Conservation (phyloP, 2,797 vertebrate species). For the Cephalopachus bancanus region DNA sequence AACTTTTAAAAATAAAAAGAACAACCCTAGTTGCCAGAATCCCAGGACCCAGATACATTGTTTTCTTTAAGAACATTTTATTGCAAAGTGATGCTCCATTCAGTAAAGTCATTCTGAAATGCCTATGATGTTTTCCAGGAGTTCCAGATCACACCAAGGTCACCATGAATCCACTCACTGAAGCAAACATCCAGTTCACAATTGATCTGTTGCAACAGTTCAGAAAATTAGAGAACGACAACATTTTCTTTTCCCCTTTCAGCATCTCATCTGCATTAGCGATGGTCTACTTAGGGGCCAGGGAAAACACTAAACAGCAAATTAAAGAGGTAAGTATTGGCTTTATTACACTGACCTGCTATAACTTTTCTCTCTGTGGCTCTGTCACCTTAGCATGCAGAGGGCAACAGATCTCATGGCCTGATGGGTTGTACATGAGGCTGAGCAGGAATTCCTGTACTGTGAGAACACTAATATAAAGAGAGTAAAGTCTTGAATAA, state of each 20-base stretch:
- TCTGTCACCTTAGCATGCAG: no score
- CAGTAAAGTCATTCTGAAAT: background rate
- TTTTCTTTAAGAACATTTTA: background rate
- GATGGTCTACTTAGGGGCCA: constrained; percentile 63
- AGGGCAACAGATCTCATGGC: background rate
- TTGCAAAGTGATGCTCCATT: background rate
- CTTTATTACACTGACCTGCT: rapidly evolving
- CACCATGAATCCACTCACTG: constrained; percentile 56
- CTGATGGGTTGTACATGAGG: rapidly evolving
- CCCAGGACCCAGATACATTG: background rate
- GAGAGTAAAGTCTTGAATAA: background rate
- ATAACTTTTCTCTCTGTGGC: no score
- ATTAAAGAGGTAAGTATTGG: constrained; percentile 50
- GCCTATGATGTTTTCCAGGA: background rate
- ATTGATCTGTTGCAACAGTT: constrained; percentile 49
- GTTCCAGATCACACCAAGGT: background rate
- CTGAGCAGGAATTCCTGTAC: background rate
- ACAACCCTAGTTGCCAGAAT: background rate
- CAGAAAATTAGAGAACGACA: background rate
- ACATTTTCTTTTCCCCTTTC: background rate
- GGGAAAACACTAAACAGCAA: background rate
- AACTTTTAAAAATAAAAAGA: background rate
- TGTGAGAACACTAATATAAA: background rate
- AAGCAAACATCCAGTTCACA: background rate
- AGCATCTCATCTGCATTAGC: constrained; percentile 36